These are phyloP conservation scores for Neodiprion lecontei DNA, from an alignment of 1,140 invertebrate species.

Conservation along the genomic window DNA sequence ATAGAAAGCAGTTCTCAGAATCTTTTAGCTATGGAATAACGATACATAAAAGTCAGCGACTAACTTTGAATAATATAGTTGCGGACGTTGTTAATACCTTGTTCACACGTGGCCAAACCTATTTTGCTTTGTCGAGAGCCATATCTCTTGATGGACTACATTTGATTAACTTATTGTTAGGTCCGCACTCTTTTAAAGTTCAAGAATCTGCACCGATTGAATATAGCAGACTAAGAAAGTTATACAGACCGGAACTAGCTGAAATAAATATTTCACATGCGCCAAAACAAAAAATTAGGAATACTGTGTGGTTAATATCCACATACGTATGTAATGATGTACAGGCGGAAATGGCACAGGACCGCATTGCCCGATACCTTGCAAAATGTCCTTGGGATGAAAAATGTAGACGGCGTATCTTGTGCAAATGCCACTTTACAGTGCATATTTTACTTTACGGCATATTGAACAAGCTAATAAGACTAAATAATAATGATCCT, in stretches of 20 bases:
- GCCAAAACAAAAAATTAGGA: not conserved
- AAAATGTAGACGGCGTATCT: conserved; percentile 27
- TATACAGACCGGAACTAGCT: not conserved
- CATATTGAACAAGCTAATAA: conserved; percentile 17
- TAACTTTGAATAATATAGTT: conserved; percentile 45
- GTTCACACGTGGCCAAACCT: conserved; percentile 47
- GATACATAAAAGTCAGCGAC: conserved; percentile 49
- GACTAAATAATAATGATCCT: not conserved
- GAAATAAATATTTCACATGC: not conserved
- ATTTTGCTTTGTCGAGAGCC: conserved; percentile 51
- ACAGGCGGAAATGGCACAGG: not conserved
- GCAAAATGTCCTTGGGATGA: conserved; percentile 20
- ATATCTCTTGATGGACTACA: conserved; percentile 41
- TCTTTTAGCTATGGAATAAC: conserved; percentile 49
- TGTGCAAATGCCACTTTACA: conserved; percentile 30
- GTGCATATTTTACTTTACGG: conserved; percentile 26
- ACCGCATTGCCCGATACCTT: not conserved
- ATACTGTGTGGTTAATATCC: not conserved
- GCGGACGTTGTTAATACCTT: conserved; percentile 29
- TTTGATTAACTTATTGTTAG: conserved; percentile 41
- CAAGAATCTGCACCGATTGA: not conserved
- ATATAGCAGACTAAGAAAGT: not conserved
- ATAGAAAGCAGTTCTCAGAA: conserved; percentile 52
- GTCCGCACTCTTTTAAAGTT: not conserved
- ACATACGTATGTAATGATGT: conserved; percentile 8